Base-by-base conservation (phyloP, 1,140 invertebrate species). In the Brachionus manjavacas region DNA sequence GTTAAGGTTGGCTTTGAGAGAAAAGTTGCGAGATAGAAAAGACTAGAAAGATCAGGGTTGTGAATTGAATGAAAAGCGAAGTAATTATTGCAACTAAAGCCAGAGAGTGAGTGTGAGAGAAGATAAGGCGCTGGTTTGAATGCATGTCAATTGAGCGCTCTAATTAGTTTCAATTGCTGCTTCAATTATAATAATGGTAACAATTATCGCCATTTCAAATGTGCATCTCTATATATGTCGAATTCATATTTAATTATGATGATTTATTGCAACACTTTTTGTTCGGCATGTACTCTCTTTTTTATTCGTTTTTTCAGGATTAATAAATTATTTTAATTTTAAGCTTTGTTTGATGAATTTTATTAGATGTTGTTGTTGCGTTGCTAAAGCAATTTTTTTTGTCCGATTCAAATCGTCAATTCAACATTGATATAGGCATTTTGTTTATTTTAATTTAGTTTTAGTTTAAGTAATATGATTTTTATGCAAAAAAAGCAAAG, bases 1-100 rank as follows among this genome's bases (percentile, higher is more conserved):
- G 16, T 52, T 60, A 2, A 11, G 52, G 52, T 60, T 60, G 52
- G 52, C 52, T 72, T 72, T 39, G 39, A n/a, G 39, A 72, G n/a
- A 41, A 72, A 72, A 72, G 43, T 72, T 72, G 35, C 31, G 35
- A 72, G 68, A 72, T 72, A 46, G 68, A 72, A 72, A 39, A 72
- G 31, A 72, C 68, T 28, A 72, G 68, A 72, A 72, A 72, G 16
- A 9, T 20, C 16, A 39, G 16, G 31, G 28, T 72, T 16, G 31
- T 31, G 31, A 70, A 31, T 8, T 31, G n/a, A 35, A 31, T 35
- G 28, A 72, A 72, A 72, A 72, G 68, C 68, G 68, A 72, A 72
- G 28, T 39, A 72, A 72, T 4, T 72, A 72, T 35, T 72, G 68
- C 68, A 31, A 41, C 3, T 6, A 35, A 20, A 72, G 39, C 4